Evolutionary conservation across 1,140 invertebrate species (phyloP).

Genomic region (Leptopilina clavipes): DNA sequence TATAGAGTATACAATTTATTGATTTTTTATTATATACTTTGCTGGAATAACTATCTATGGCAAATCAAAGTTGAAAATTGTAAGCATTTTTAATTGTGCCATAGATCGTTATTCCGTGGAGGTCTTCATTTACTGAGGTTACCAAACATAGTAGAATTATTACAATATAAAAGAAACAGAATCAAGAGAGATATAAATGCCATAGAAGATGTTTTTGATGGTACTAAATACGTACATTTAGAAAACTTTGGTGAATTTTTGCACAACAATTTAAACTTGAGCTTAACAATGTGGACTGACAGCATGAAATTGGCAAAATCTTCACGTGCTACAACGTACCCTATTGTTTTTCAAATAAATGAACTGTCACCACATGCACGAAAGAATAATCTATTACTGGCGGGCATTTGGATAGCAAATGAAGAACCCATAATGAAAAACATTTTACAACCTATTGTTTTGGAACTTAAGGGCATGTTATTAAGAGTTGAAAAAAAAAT

Average conservation of each 20-base stretch:
- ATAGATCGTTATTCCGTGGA: no score
- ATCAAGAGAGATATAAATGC: background rate
- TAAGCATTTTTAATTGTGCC: no score
- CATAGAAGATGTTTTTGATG: no score
- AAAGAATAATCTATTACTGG: no score
- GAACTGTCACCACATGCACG: slow-evolving; percentile 45
- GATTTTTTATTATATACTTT: no score
- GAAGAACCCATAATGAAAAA: background rate
- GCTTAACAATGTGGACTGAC: slow-evolving; percentile 27
- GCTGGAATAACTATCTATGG: no score
- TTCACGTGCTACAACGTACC: slow-evolving; percentile 36
- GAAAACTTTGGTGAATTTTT: slow-evolving; percentile 38
- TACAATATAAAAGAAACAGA: background rate
- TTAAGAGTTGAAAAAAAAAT: no score
- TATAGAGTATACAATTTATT: no score
- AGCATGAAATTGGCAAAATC: slow-evolving; percentile 29
- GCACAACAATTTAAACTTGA: slow-evolving; percentile 4
- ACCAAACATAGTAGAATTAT: background rate
- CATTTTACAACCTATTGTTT: slow-evolving; percentile 38
- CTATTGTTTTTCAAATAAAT: slow-evolving; percentile 40
- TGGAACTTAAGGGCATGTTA: slow-evolving; percentile 32
- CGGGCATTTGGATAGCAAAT: background rate
- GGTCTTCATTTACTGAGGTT: background rate
- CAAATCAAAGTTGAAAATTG: no score
- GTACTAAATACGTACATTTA: slow-evolving; percentile 35